Evolutionary conservation across 2,888 invertebrate species (phyloP).

Genomic region (Merodon equestris): DNA sequence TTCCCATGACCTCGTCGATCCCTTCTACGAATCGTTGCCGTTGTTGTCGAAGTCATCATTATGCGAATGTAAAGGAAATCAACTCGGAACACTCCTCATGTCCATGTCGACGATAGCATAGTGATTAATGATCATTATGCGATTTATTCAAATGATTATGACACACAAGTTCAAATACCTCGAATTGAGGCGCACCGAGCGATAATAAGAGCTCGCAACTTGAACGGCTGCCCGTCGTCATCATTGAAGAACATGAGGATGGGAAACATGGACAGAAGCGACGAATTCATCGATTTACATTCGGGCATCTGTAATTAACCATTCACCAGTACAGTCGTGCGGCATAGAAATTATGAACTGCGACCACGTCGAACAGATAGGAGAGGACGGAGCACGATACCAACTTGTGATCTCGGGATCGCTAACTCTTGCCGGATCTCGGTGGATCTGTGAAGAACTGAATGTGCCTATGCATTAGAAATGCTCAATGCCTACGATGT

Average conservation of each 20-base stretch:
- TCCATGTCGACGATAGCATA: conserved; percentile 38
- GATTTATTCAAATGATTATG: conserved; percentile 67
- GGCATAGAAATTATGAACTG: conserved; percentile 44
- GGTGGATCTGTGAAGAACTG: conserved; percentile 57
- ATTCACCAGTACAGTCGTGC: conserved; percentile 41
- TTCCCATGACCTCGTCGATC: conserved; percentile 48
- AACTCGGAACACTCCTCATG: conserved; percentile 35
- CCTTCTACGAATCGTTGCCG: conserved; percentile 3
- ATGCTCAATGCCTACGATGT: conserved; percentile 36
- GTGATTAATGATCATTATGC: conserved; percentile 67
- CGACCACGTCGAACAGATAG: conserved; percentile 19
- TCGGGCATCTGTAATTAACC: conserved; percentile 62
- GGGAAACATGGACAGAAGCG: conserved; percentile 36
- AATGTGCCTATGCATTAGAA: conserved; percentile 37
- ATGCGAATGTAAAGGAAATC: conserved; percentile 48
- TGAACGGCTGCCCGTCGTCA: conserved; percentile 12
- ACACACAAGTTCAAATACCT: conserved; percentile 63
- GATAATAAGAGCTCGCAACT: conserved; percentile 22
- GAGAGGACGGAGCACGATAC: conserved; percentile 50
- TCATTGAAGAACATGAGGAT: background rate
- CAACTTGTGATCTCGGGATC: conserved; percentile 57
- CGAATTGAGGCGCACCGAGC: conserved; percentile 24
- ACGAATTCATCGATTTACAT: conserved; percentile 56
- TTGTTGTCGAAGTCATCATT: conserved; percentile 47
- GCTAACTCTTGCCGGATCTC: no score